Evolutionary conservation across 37 sponge, comb jelly and placozoan species (phyloP), one percentile per base, ranked within the genome.

Genomic region (Geodia barretti): DNA sequence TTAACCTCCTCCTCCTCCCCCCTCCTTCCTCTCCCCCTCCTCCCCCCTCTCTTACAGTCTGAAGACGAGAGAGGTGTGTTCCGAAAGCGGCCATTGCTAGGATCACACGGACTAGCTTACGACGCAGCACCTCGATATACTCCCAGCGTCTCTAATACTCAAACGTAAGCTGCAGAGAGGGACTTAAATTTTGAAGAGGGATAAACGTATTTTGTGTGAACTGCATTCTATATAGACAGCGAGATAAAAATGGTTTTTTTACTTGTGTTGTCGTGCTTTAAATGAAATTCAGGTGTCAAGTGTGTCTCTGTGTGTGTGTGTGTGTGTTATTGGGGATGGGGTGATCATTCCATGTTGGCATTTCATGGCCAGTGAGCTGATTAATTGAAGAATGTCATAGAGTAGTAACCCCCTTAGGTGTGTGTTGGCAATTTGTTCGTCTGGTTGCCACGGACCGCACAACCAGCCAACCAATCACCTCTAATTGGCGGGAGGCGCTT

Each of bases 51-150:
- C 21, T 4, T 3, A 39, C 65, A 83, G 83, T 75, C 75, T 14
- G 83, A 83, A 30, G 75, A 83, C 66, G 83, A 83, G 3, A 42
- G 58, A 73, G 19, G 58, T 5, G 11, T 24, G 8, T 26, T 26
- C 65, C 5, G 5, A 5, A 42, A 42, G 35, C 39, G 65, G 9
- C 2, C 40, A 32, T 14, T 47, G 54, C n/a, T n/a, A 19, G 19
- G 19, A 19, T 29, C 30, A 7, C 65, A 64, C 7, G 81, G 81
- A 2, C 82, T 73, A 4, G 82, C 63, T 23, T 82, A 82, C 72
- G 82, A 82, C 21, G 74, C 74, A n/a, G 82, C 82, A 11, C 74
- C 30, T 7, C 23, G 33, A 4, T 82, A 73, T 30, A 71, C 74
- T 32, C 74, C 82, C 17, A 32, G 29, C 25, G 33, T 4, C 62